These are phyloP conservation scores for Chymomyza caudatula DNA, from an alignment of 2,888 invertebrate species.

Conservation along the genomic window DNA sequence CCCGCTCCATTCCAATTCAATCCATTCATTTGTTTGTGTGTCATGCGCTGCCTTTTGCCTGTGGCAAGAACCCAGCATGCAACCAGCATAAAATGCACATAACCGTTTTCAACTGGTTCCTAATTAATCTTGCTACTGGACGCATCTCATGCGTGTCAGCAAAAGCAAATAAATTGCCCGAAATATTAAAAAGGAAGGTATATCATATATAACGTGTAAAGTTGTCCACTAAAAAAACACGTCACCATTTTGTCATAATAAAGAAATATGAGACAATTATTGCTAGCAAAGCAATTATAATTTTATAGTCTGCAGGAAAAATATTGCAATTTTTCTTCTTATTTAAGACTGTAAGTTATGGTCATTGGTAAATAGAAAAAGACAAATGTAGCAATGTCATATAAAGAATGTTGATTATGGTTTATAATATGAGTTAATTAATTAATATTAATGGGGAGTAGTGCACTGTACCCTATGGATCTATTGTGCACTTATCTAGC, in stretches of 20 bases:
- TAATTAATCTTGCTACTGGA: conserved; percentile 29
- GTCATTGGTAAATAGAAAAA: too few species aligned
- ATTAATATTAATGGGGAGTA: too few species aligned
- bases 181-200: not conserved
- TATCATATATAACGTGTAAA: not conserved
- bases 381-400: too few species aligned
- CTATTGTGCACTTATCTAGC: too few species aligned
- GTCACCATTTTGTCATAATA: not conserved
- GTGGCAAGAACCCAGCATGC: not conserved
- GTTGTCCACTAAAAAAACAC: not conserved
- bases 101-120: not conserved
- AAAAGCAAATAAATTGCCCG: not conserved
- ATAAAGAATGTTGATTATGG: too few species aligned
- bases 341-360: too few species aligned
- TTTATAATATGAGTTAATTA: too few species aligned
- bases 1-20: not conserved
- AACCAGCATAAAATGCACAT: conserved; percentile 8
- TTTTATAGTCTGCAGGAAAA: not conserved
- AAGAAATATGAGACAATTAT: not conserved
- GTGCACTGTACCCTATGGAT: too few species aligned
- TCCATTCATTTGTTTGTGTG: not conserved
- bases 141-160: not conserved
- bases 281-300: not conserved
- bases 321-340: not conserved
- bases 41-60: not conserved